Conservation (phyloP, 2,113 vertebrate species). For the Sylvia atricapilla region DNA sequence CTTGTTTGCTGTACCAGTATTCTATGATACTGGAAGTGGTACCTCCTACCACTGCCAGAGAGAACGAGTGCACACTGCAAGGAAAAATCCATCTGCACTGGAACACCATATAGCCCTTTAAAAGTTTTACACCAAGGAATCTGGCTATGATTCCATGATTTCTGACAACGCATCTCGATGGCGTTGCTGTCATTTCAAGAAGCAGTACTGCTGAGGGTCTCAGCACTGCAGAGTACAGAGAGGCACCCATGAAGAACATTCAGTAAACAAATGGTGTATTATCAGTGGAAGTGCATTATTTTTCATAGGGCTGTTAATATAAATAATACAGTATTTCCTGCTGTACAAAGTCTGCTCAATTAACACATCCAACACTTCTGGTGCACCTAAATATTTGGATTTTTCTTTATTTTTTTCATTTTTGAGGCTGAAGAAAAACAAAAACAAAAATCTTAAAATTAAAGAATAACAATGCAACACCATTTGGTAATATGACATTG, state of each 20-base stretch:
- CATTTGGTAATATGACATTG: background rate
- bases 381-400: background rate
- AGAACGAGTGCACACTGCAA: accelerated
- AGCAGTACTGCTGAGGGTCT: background rate
- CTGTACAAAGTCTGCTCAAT: background rate
- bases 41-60: background rate
- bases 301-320: background rate
- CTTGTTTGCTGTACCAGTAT: background rate
- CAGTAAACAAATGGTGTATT: background rate
- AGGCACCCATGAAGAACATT: background rate
- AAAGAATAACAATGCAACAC: background rate
- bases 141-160: accelerated
- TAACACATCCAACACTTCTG: background rate
- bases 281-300: background rate
- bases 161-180: background rate
- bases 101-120: background rate
- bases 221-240: background rate
- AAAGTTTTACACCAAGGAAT: background rate
- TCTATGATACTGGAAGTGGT: background rate
- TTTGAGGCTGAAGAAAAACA: background rate
- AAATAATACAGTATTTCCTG: background rate
- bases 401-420: background rate
- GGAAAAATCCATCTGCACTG: background rate
- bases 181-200: background rate
- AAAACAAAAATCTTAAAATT: background rate